A percentile compares a stretch with the other conserved stretches of the same genome.
phyloP scores from a whole-genome alignment of 1,140 invertebrate genomes.

The Drosophila parabipectinata region DNA sequence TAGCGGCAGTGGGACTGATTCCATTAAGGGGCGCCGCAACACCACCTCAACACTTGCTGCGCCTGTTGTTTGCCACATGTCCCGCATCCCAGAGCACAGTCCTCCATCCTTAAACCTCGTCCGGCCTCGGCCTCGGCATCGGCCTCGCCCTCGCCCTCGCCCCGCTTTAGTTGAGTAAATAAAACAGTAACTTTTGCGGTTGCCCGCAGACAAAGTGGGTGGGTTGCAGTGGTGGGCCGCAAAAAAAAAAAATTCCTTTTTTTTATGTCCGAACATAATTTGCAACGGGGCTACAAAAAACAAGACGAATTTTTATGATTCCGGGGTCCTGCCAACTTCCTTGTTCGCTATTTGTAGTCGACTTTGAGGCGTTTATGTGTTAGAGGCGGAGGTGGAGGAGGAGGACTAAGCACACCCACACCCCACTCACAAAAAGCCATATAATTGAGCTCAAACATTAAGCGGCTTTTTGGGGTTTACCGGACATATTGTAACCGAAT shows the following conservation, averaged over 20 bases:
- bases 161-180: constrained; percentile 39
- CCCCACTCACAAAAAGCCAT: constrained; percentile 58
- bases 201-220: constrained; percentile 39
- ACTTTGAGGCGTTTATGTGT: constrained; percentile 58
- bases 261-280: constrained; percentile 63
- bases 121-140: constrained; percentile 4
- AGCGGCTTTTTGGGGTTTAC: constrained; percentile 55
- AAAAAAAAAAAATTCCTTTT: constrained; percentile 30
- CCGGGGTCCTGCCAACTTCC: constrained; percentile 14
- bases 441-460: constrained; percentile 77
- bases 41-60: constrained; percentile 44
- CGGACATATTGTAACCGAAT: constrained; percentile 34
- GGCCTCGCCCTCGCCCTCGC: constrained; percentile 17
- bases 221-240: constrained; percentile 24
- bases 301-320: constrained; percentile 32
- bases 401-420: neutral
- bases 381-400: neutral
- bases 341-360: constrained; percentile 63
- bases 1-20: constrained; percentile 28
- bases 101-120: constrained; percentile 12
- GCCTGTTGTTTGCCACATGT: constrained; percentile 48
- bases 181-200: constrained; percentile 65
- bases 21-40: constrained; percentile 54
- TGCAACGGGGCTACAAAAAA: constrained; percentile 48
- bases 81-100: constrained; percentile 32